phyloP scores from a whole-genome alignment of 2,888 invertebrate genomes.

The Erynnis tages region DNA sequence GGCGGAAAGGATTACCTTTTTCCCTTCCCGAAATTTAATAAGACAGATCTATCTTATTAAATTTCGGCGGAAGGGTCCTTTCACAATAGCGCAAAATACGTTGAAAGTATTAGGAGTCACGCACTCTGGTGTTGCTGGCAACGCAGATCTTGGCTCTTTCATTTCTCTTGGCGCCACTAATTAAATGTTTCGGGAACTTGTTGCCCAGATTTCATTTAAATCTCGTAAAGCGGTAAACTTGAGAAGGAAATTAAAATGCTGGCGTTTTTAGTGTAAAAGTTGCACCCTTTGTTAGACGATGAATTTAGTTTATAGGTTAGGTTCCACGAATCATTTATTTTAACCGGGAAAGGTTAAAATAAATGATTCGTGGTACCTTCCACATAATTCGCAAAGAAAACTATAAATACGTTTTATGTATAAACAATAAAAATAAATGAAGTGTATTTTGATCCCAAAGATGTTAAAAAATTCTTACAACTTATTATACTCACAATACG shows the following conservation, averaged over 20 bases:
- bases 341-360: no score
- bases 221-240: slow-evolving; percentile 54
- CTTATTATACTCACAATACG: no score
- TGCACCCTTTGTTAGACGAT: slow-evolving; percentile 38
- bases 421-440: no score
- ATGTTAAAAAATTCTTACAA: no score
- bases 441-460: no score
- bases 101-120: slow-evolving; percentile 38
- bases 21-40: slow-evolving; percentile 14
- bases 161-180: slow-evolving; percentile 61
- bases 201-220: slow-evolving; percentile 64
- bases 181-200: slow-evolving; percentile 68
- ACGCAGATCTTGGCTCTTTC: slow-evolving; percentile 52
- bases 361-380: no score
- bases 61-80: no score
- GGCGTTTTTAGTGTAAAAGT: slow-evolving; percentile 61
- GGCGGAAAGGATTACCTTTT: slow-evolving; percentile 23
- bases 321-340: no score
- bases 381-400: no score
- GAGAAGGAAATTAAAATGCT: slow-evolving; percentile 62
- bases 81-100: slow-evolving; percentile 11
- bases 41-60: no score
- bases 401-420: no score
- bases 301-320: slow-evolving; percentile 38
- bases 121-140: slow-evolving; percentile 43